Base-by-base conservation (phyloP, 2,113 vertebrate genomes). In the Rhea americana region DNA sequence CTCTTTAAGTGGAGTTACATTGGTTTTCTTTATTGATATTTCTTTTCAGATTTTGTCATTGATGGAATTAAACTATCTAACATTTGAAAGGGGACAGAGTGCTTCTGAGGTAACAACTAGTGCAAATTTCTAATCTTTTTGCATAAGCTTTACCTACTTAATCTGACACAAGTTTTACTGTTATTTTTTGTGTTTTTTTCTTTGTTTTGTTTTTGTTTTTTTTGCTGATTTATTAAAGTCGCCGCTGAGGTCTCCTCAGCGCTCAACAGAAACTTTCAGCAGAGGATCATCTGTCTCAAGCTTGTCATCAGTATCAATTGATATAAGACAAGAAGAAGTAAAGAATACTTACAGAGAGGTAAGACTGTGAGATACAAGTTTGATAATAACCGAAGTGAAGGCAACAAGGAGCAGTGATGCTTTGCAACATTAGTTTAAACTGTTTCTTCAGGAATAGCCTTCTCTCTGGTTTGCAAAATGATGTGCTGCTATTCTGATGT, bases 261-360 rank as follows among this genome's bases (percentile, higher is more conserved):
- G 62, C 26, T 98, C 98, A 8, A 5, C 88, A 47, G 98, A 99
- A 83, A 97, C 98, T 93, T 97, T 98, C 97, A 99, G 99, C 95
- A 98, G 98, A 24, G 97, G 97, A 22, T 99, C 99, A 12, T 99
- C 98, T 24, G 53, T 98, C 76, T 99, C 99, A 90, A 99, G 98
- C 95, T 96, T 97, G 8, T 99, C 98, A 22, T 99, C 99, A 5
- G 28, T 96, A 68, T 96, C 97, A 20, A 92, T 94, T 4, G 97
- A 98, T 80, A 77, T 66, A 70, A 98, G 90, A 88, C 97, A 96
- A 30, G 98, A 99, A 37, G 96, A 94, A n/a, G 93, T 97, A 6
- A 97, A 96, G 71, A 97, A 96, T n/a, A 97, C 93, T 67, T 98
- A 98, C 59, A 97, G 98, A 96, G 99, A 99, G 99, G 99, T 99